phyloP scores from a whole-genome alignment of 2,113 vertebrate species.

The Micronycteris hirsuta region DNA sequence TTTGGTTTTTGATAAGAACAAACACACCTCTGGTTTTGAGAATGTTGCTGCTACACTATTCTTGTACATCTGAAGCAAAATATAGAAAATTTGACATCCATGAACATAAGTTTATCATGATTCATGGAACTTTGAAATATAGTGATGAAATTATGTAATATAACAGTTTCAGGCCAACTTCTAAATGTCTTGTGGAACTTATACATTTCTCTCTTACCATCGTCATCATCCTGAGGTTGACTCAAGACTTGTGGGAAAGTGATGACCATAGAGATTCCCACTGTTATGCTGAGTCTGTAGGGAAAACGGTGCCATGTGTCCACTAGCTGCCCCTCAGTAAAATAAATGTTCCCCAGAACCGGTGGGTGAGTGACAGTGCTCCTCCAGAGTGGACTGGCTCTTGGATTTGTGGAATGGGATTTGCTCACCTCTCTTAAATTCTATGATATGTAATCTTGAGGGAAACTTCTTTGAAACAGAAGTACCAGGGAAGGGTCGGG shows the following conservation, averaged over 20 bases:
- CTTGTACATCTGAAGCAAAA: background rate
- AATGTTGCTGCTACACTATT: background rate
- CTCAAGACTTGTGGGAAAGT: background rate
- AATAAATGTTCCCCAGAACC: background rate
- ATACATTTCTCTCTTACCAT: background rate
- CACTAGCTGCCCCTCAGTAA: background rate
- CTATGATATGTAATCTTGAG: background rate
- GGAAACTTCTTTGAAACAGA: background rate
- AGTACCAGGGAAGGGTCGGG: background rate
- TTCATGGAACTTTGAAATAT: background rate
- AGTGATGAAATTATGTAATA: background rate
- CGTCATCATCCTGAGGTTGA: background rate
- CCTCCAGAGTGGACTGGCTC: background rate
- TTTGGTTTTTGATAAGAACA: background rate
- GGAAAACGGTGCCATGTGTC: background rate
- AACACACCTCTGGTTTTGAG: background rate
- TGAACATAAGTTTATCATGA: background rate
- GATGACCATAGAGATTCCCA: background rate
- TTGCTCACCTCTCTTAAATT: background rate
- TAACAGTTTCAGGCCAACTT: background rate
- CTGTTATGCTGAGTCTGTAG: fast-evolving
- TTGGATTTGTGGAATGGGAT: background rate
- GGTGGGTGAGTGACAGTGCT: background rate
- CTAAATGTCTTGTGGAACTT: background rate
- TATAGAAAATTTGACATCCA: background rate